phyloP scores from a whole-genome alignment of 1,140 invertebrate genomes.

The Aporrectodea caliginosa region DNA sequence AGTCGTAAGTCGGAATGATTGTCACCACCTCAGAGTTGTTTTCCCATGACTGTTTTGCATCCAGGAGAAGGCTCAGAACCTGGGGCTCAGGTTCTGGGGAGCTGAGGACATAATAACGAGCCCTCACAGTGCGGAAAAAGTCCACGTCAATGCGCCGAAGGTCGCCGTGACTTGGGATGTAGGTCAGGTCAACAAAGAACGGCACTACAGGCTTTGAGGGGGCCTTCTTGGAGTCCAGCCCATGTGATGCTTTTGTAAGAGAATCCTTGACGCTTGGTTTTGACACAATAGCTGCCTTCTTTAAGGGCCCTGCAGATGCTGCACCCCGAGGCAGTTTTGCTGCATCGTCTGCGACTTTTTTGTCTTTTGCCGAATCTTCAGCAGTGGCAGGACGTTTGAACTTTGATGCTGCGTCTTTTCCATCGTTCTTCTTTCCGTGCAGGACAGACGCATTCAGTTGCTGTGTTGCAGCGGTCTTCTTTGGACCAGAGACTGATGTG shows the following conservation, averaged over 20 bases:
- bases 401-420: not conserved
- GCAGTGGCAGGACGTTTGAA: not conserved
- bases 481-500: not conserved
- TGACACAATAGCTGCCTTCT: not conserved
- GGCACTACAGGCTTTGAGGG: constrained; percentile 45
- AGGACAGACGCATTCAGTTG: too few relatives aligned
- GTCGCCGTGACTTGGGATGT: constrained; percentile 91
- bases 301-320: not conserved
- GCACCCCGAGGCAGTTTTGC: not conserved
- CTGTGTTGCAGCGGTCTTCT: not conserved
- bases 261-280: not conserved
- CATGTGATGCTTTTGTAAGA: constrained; percentile 18
- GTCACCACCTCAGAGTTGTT: constrained; percentile 91
- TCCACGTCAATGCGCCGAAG: constrained; percentile 60
- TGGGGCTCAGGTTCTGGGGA: constrained; percentile 88
- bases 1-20: constrained; percentile 95
- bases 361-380: not conserved
- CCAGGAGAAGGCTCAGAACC: constrained; percentile 85
- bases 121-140: constrained; percentile 86
- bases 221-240: constrained; percentile 34
- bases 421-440: not conserved
- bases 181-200: constrained; percentile 89
- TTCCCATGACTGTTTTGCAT: constrained; percentile 88
- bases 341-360: not conserved
- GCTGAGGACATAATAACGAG: constrained; percentile 92